These are phyloP conservation scores for Hydrochoerus hydrochaeris DNA, from an alignment of 2,113 vertebrate genomes.

Conservation along the genomic window DNA sequence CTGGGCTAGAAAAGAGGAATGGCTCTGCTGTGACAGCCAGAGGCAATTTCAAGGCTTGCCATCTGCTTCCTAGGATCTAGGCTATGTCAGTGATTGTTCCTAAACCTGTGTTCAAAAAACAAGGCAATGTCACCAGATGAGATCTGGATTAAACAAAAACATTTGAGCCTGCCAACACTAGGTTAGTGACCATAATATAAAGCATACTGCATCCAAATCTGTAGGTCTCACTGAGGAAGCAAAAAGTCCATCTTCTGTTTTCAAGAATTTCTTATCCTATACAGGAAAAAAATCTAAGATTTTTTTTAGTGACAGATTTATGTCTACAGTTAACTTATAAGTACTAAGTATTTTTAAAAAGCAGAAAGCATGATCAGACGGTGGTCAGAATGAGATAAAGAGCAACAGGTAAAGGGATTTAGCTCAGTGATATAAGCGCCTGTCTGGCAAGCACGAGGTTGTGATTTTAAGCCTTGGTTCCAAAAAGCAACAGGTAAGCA, in stretches of 20 bases:
- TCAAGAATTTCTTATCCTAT: background rate
- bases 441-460: too few relatives aligned
- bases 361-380: background rate
- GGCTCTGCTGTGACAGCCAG: constrained; percentile 24
- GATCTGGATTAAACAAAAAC: constrained; percentile 37
- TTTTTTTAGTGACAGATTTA: background rate
- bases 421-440: too few relatives aligned
- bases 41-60: background rate
- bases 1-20: background rate
- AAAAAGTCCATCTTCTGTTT: constrained; percentile 15
- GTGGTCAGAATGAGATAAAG: background rate
- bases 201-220: background rate
- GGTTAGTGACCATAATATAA: background rate
- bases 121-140: constrained; percentile 25
- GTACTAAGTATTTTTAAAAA: background rate
- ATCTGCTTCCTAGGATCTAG: constrained; percentile 35
- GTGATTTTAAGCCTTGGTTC: too few relatives aligned
- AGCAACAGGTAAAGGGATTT: background rate
- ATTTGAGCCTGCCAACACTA: background rate
- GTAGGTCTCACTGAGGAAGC: background rate
- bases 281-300: background rate
- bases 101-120: constrained; percentile 35
- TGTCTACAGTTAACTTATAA: background rate
- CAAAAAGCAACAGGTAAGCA: background rate
- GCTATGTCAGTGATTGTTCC: background rate